A percentile compares a stretch with the other conserved stretches of the same genome.
Conservation (phyloP, 2,113 vertebrate species). For the Dasypus novemcinctus region DNA sequence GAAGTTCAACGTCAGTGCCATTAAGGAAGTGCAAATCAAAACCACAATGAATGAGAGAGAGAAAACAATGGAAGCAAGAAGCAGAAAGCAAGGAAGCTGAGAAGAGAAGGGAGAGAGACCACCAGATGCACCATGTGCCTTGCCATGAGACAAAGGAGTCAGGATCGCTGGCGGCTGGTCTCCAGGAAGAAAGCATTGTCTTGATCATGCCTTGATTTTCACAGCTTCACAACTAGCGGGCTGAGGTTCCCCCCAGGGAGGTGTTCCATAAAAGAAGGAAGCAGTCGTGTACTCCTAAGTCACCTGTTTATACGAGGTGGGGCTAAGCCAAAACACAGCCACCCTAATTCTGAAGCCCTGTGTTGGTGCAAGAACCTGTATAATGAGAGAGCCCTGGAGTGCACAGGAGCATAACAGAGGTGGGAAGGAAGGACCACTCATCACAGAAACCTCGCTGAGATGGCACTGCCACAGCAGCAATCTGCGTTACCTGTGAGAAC, state of each 20-base stretch:
- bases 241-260: background rate
- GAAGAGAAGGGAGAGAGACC: no score
- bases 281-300: background rate
- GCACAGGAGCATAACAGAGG: background rate
- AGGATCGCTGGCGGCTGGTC: no score
- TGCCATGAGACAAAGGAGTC: no score
- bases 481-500: background rate
- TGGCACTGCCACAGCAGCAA: fast-evolving
- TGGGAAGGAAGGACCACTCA: background rate
- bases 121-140: no score
- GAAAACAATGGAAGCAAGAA: no score
- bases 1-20: no score
- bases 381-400: background rate
- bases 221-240: background rate
- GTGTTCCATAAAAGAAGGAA: background rate
- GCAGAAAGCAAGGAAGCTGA: no score
- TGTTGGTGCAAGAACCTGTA: background rate
- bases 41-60: no score
- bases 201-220: no score
- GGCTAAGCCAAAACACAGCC: background rate
- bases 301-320: background rate
- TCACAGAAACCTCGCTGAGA: background rate
- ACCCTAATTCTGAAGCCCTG: background rate
- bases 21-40: no score
- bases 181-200: no score